Base-by-base conservation (phyloP, 2,888 invertebrate species). In the Sphaeridia pumilis region DNA sequence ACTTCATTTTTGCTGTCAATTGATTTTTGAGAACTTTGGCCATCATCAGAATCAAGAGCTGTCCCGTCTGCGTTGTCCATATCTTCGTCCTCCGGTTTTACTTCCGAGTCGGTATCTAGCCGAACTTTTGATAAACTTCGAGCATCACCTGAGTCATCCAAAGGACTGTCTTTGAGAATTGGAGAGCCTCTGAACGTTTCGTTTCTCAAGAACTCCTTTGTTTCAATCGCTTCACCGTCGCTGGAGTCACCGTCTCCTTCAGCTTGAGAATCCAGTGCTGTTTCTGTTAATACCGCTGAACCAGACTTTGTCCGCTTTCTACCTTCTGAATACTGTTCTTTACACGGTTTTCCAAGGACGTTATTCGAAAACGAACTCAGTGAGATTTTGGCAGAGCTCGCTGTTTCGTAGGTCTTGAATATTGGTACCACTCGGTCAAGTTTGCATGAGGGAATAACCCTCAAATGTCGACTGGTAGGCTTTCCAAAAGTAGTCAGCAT, bases 201-300 rank as follows among this genome's bases (percentile, higher is more conserved):
- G n/a, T n/a, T n/a, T n/a, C n/a, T n/a, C n/a, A n/a, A n/a, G n/a
- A n/a, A n/a, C n/a, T n/a, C n/a, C n/a, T n/a, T n/a, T n/a, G n/a
- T n/a, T n/a, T n/a, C n/a, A n/a, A n/a, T n/a, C 49, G 55, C 51
- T 26, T 64, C 64, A 1, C 46, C 48, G 31, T 64, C 62, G 48
- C 60, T 63, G n/a, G n/a, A n/a, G n/a, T n/a, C n/a, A 1, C 54
- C 57, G 28, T 63, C 62, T 72, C 63, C 51, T 65, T 66, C 60
- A 68, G 61, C 25, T 66, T 61, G 61, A 67, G 64, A 59, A 70
- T 69, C 26, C 66, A 69, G 58, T 68, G 70, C 42, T 68, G 67
- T 46, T 67, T 71, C 58, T 67, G 67, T 64, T 61, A 67, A 52
- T 43, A 44, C 34, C 35, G 4, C 49, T 43, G 49, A 49, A n/a